Conservation (phyloP, 1,140 invertebrate genomes). For the Hyphantria cunea region DNA sequence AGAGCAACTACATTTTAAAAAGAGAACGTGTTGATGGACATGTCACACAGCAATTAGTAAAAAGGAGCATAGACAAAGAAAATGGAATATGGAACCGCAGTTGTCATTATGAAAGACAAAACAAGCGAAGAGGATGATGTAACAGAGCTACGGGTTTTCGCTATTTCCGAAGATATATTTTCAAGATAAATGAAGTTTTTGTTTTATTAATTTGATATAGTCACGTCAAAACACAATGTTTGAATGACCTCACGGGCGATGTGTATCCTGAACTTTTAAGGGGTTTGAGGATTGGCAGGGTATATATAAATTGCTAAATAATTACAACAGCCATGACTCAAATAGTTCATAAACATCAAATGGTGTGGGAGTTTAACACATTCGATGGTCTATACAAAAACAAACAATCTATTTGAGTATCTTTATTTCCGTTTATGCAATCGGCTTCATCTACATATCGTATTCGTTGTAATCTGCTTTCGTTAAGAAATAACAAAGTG, state of each 20-base stretch:
- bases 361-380: neutral
- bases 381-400: constrained; percentile 21
- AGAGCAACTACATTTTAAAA: constrained; percentile 18
- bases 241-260: constrained; percentile 10
- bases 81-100: constrained; percentile 6
- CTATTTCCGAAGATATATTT: no score
- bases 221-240: no score
- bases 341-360: constrained; percentile 9
- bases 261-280: constrained; percentile 17
- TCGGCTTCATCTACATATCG: neutral
- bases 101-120: no score
- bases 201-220: no score
- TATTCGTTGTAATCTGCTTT: neutral
- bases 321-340: constrained; percentile 16
- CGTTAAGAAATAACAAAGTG: neutral
- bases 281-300: constrained; percentile 1
- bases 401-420: constrained; percentile 12
- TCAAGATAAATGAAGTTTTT: no score
- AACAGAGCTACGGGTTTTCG: no score
- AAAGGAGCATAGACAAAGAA: constrained; percentile 13
- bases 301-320: constrained; percentile 28
- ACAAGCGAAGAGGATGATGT: no score
- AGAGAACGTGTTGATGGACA: constrained; percentile 15
- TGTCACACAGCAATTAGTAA: neutral
- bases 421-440: constrained; percentile 1